Percentiles rank a stretch among this genome's conserved stretches.
These are phyloP conservation scores for Dichetophora obliterata DNA, from an alignment of 2,888 invertebrate species.

Conservation along the genomic window DNA sequence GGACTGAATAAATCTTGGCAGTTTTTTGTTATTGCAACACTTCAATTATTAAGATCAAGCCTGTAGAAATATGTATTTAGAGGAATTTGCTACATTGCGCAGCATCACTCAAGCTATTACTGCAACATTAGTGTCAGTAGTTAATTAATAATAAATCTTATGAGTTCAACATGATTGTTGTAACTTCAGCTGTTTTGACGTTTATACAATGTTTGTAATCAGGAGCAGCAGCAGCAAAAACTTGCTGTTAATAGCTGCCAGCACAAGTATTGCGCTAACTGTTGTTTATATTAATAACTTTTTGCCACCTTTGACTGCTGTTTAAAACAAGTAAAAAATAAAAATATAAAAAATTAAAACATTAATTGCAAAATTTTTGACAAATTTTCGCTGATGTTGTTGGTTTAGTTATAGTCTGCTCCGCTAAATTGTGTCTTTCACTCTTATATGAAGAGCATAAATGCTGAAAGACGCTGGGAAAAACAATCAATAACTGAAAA, in stretches of 20 bases:
- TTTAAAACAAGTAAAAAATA: not conserved
- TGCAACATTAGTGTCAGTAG: not conserved
- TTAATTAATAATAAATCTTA: not conserved
- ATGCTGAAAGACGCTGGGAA: not conserved
- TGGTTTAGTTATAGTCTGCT: not conserved
- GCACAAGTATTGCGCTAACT: not conserved
- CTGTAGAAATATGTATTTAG: too few relatives aligned
- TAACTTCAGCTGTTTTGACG: not conserved
- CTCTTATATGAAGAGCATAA: constrained; percentile 2
- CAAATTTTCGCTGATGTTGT: not conserved
- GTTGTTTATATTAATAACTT: not conserved
- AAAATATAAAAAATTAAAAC: not conserved
- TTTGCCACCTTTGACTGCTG: constrained; percentile 7
- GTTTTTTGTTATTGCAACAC: too few relatives aligned
- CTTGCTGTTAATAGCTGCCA: not conserved
- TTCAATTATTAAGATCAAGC: too few relatives aligned
- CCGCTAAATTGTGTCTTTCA: too few relatives aligned
- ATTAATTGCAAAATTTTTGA: constrained; percentile 9
- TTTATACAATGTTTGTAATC: not conserved
- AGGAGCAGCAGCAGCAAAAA: not conserved
- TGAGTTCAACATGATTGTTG: not conserved
- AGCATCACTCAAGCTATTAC: too few relatives aligned
- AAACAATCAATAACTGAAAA: constrained; percentile 36
- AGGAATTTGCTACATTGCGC: too few relatives aligned
- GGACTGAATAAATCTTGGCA: too few relatives aligned